Base-by-base conservation (phyloP, 1,140 invertebrate species). In the Bombus balteatus region DNA sequence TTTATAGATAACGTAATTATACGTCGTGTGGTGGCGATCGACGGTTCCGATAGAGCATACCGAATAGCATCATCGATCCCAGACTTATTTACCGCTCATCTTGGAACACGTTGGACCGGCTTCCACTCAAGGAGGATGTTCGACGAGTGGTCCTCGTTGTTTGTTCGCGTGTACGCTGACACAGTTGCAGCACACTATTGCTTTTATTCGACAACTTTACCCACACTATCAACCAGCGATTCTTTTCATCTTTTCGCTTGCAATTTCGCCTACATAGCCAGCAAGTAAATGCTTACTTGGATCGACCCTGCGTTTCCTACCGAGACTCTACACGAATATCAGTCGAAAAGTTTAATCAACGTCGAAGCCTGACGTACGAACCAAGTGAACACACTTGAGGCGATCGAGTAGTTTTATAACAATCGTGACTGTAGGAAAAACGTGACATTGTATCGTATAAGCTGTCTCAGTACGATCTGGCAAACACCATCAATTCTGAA, bases 131-230 rank as follows among this genome's bases (percentile, higher is more conserved):
- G 39, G 77, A 88, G 83, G 80, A 87, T 87, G 85, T 90, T 89
- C 87, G 73, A 87, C 74, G 87, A 88, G 71, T 74, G 83, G 85
- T 85, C 91, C 37, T 57, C 90, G 90, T 90, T 89, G 83, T 68
- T 79, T 66, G 53, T 83, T 83, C 83, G 47, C 89, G 76, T 81
- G 70, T 79, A 80, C 73, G 53, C 74, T 66, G 78, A 57, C 66
- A 72, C 70, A 82, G 75, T 89, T 89, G 77, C 68, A 18, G 37
- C 73, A 77, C 8, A n/a, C 74, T n/a, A 34, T 37, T 43, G 39
- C 43, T 73, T 28, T 13, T 85, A 53, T 34, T 75, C 70, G 70
- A 79, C 89, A 83, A 83, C 79, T 68, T 34, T 34, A 74, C 65
- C 81, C 81, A 72, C 68, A 59, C 15, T 6, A 89, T 72, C 80